A percentile compares a stretch with the other conserved stretches of the same genome.
Conservation (phyloP, 1,140 invertebrate species). For the Camponotus pennsylvanicus region DNA sequence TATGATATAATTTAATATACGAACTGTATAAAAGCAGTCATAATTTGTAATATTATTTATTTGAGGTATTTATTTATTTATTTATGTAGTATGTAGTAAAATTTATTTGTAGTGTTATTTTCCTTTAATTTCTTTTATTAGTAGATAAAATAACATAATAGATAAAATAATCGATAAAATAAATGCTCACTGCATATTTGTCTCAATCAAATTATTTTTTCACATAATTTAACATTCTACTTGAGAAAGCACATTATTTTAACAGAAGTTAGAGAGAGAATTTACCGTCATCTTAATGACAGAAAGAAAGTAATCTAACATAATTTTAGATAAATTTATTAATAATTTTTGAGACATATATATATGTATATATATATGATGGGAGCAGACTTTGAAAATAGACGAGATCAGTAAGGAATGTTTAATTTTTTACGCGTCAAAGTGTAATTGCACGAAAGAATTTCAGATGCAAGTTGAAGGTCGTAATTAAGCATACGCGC, state of each 20-base stretch:
- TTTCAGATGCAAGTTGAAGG: conserved; percentile 31
- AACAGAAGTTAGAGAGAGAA: neutral
- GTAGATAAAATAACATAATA: neutral
- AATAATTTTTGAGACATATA: neutral
- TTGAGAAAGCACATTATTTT: neutral
- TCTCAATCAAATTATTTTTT: no score
- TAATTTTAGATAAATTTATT: neutral
- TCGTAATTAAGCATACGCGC: conserved; percentile 29
- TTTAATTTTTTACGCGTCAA: conserved; percentile 15
- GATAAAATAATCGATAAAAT: neutral
- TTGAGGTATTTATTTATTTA: no score
- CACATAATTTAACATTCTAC: neutral
- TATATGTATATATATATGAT: neutral
- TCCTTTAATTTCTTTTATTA: neutral
- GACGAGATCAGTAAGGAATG: neutral
- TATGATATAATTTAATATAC: no score
- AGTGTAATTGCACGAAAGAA: conserved; percentile 36
- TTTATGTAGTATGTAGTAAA: neutral
- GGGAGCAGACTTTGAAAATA: neutral
- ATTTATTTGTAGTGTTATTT: neutral
- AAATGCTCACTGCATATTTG: no score
- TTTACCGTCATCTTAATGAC: neutral
- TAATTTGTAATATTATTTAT: neutral
- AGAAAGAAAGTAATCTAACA: neutral
- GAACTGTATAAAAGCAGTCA: no score